Conservation (phyloP, 2,113 vertebrate species). For the Hippocampus zosterae region DNA sequence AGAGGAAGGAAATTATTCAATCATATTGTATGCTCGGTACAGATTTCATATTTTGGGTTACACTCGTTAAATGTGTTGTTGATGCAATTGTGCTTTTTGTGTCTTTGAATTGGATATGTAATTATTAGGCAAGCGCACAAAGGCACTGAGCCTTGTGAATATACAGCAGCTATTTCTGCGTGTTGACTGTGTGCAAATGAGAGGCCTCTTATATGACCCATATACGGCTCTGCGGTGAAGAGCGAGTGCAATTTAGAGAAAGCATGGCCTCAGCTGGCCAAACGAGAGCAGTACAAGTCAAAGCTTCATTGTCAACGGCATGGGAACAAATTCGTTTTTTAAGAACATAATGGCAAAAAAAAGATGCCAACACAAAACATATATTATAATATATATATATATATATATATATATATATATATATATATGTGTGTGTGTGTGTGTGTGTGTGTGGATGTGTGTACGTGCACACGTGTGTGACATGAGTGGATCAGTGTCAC, state of each 20-base stretch:
- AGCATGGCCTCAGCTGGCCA: constrained; percentile 79
- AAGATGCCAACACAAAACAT: not conserved
- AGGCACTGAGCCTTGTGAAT: not conserved
- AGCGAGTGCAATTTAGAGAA: constrained; percentile 67
- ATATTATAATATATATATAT: too few species aligned
- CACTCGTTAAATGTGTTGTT: not conserved
- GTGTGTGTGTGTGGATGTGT: not conserved
- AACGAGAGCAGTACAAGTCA: constrained; percentile 68
- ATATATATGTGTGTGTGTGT: constrained; percentile 1
- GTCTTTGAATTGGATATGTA: not conserved
- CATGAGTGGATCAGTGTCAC: constrained; percentile 54
- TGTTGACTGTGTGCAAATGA: constrained; percentile 10
- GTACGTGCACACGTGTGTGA: constrained; percentile 39
- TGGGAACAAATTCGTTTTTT: not conserved
- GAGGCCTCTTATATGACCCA: constrained; percentile 28
- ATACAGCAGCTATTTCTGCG: not conserved
- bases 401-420: too few species aligned
- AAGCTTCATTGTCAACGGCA: not conserved
- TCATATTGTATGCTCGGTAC: not conserved
- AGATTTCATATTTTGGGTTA: not conserved
- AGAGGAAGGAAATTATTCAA: not conserved
- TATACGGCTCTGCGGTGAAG: constrained; percentile 11
- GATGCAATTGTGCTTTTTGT: not conserved
- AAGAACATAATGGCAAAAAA: too few species aligned
- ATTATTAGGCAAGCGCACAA: not conserved